Base-by-base conservation (phyloP, 2,888 invertebrate genomes). In the Tenthredo notha region DNA sequence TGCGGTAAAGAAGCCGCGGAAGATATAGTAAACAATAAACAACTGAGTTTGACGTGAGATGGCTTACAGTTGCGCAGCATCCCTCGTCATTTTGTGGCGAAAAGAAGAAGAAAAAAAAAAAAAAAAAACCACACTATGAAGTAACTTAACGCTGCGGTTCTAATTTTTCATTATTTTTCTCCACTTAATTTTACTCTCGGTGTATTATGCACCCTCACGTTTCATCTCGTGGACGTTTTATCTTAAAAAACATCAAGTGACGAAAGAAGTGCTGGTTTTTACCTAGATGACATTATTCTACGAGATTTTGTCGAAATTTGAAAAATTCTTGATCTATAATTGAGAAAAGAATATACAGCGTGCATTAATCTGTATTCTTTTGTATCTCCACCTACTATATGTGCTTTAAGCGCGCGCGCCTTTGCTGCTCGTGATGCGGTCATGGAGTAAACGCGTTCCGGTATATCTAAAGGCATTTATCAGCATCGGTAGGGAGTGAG, bases 371-470 rank as follows among this genome's bases (percentile, higher is more conserved):
- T 15, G 6, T 50, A 37, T 67, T 67, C 43, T 70, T 29, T 61
- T 25, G 37, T 37, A 7, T 61, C 18, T 25, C 15, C 6, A 2
- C 10, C 0, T 29, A 37, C 0, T 29, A 37, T 72, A 5, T 65
- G 50, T n/a, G 1, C 37, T 58, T 43, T 54, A 1, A 40, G 18
- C 65, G 18, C 29, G 29, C 29, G 37, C 37, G 65, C 78, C 84
- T 84, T 4, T 54, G 77, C 18, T 18, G 77, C 29, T 18, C 67
- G 65, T 83, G 61, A 7, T 43, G 58, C 33, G 50, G 65, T 65
- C 47, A 33, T 37, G 67, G 67, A 33, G 70, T 83, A 83, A 83
- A 83, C 83, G 65, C 67, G 83, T 70, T 83, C n/a, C 80, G 61
- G 61, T 61, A 80, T 80, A 58, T 58, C 65, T 65, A 67, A 10